Conservation (phyloP, 2,888 invertebrate species). For the Notocelia uddmanniana region DNA sequence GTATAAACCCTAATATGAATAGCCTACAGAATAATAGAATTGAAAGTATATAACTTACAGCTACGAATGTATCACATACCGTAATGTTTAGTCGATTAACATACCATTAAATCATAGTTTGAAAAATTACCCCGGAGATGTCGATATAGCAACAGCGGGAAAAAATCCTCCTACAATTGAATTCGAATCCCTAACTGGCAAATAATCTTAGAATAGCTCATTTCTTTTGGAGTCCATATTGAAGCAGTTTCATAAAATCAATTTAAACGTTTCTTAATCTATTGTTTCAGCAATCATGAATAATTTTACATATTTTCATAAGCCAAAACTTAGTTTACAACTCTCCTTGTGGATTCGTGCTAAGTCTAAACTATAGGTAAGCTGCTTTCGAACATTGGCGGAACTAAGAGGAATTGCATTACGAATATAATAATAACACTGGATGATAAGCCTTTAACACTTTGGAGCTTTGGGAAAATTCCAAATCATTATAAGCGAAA, state of each 20-base stretch:
- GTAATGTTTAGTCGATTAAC: no score
- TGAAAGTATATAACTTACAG: no score
- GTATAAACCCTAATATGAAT: no score
- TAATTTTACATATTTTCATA: neutral
- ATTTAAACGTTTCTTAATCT: neutral
- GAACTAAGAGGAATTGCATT: conserved; percentile 37
- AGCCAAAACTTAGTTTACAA: conserved; percentile 21
- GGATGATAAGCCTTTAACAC: conserved; percentile 32
- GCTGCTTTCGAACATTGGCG: conserved; percentile 23
- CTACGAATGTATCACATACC: no score
- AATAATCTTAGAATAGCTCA: neutral
- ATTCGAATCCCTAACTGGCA: neutral
- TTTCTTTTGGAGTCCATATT: neutral
- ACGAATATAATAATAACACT: conserved; percentile 33
- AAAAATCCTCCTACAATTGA: neutral
- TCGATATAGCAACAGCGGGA: neutral
- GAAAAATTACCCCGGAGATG: neutral
- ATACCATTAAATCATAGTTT: neutral
- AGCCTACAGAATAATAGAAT: no score
- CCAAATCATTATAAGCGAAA: neutral
- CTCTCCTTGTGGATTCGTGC: conserved; percentile 30
- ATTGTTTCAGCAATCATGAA: neutral
- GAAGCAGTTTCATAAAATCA: no score
- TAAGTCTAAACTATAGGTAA: conserved; percentile 35
- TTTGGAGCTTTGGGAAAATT: conserved; percentile 6